phyloP scores from a whole-genome alignment of 2,888 invertebrate genomes.

The Hydroisotoma schaefferi region DNA sequence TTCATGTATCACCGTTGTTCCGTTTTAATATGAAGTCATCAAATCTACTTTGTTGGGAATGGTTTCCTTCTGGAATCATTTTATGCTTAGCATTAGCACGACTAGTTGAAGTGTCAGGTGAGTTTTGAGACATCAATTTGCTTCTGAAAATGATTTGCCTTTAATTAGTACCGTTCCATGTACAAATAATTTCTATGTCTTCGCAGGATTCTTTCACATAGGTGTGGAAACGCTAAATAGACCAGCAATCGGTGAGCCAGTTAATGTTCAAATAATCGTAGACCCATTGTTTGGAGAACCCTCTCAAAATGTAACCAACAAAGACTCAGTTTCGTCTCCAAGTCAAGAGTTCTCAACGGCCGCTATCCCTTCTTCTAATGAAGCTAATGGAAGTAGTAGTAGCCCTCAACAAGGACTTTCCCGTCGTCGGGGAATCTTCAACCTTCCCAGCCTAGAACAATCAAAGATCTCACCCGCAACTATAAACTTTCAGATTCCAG shows the following conservation, averaged over 20 bases:
- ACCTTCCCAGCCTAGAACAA: constrained; percentile 13
- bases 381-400: not conserved
- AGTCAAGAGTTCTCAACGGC: constrained; percentile 1
- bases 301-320: not conserved
- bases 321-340: not conserved
- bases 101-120: too few relatives aligned
- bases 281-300: constrained; percentile 19
- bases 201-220: constrained; percentile 32
- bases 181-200: not conserved
- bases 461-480: constrained; percentile 22
- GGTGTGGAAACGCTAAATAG: constrained; percentile 33
- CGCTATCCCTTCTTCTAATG: too few relatives aligned
- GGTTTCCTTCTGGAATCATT: too few relatives aligned
- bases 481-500: constrained; percentile 36
- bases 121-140: too few relatives aligned
- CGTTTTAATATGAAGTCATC: too few relatives aligned
- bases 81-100: too few relatives aligned
- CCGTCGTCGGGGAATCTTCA: constrained; percentile 28
- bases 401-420: constrained; percentile 6
- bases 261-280: constrained; percentile 35
- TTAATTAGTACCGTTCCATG: too few relatives aligned
- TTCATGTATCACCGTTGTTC: too few relatives aligned
- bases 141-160: too few relatives aligned
- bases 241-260: constrained; percentile 30
- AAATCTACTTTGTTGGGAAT: too few relatives aligned